These are phyloP conservation scores for Dromaius novaehollandiae DNA, from an alignment of 2,113 vertebrate species.

Conservation along the genomic window DNA sequence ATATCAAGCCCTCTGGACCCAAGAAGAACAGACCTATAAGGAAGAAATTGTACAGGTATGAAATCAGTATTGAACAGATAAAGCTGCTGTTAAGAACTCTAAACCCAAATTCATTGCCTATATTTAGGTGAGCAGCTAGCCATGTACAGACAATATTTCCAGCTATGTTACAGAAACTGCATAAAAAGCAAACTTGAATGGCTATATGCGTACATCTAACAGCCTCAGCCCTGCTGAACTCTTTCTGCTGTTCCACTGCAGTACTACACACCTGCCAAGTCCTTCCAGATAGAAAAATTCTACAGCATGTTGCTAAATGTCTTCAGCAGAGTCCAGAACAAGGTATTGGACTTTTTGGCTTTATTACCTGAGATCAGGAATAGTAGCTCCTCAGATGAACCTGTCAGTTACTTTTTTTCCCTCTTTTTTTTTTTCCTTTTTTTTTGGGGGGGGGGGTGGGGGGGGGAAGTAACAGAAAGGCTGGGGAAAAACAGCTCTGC, in stretches of 20 bases:
- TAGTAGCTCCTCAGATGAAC: background rate
- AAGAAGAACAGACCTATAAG: constrained; percentile 90
- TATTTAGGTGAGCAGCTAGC: background rate
- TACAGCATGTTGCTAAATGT: background rate
- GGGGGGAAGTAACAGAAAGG: background rate
- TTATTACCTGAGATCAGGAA: background rate
- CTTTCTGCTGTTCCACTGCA: constrained; percentile 22
- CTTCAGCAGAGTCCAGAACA: background rate
- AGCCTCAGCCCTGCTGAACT: background rate
- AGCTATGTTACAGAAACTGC: background rate
- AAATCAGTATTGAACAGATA: background rate
- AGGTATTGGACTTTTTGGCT: background rate
- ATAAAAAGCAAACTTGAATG: background rate
- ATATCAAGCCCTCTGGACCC: constrained; percentile 95
- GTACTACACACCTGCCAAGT: constrained; percentile 37
- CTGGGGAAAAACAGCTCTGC: background rate
- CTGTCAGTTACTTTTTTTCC: background rate
- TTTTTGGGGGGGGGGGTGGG: too few relatives aligned
- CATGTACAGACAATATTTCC: background rate
- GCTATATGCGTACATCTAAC: background rate
- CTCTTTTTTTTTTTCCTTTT: background rate
- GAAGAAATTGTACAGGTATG: background rate
- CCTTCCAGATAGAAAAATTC: background rate
- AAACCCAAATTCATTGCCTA: background rate
- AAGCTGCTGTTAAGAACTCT: background rate